Conservation (phyloP, 2,113 vertebrate species). For the Nerophis ophidion region DNA sequence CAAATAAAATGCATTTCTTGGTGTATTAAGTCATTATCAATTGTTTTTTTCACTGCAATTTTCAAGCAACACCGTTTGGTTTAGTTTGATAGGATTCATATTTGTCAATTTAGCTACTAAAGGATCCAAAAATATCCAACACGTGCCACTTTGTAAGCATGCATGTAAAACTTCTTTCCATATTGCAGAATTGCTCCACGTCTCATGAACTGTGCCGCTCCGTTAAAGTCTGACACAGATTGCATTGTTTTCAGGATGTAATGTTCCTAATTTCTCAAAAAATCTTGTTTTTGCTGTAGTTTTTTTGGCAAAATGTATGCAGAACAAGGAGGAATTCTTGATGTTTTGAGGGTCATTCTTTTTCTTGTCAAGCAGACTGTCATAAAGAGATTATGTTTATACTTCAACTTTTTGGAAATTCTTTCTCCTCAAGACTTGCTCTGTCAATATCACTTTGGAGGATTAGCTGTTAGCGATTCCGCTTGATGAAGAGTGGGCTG, state of each 20-base stretch:
- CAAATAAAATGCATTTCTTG: too few species aligned
- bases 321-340: constrained; percentile 25
- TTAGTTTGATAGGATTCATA: too few species aligned
- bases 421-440: constrained; percentile 19
- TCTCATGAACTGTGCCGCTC: not conserved
- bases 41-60: too few species aligned
- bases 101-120: too few species aligned
- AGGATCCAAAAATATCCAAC: too few species aligned
- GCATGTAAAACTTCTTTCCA: too few species aligned
- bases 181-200: too few species aligned
- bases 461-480: constrained; percentile 34
- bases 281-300: constrained; percentile 12
- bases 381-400: constrained; percentile 9
- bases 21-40: too few species aligned
- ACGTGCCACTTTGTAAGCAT: too few species aligned
- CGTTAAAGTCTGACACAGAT: not conserved
- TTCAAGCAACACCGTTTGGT: too few species aligned
- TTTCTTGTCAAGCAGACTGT: constrained; percentile 24
- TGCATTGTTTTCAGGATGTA: constrained; percentile 1
- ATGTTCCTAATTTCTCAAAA: not conserved
- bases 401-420: constrained; percentile 18
- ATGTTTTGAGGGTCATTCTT: constrained; percentile 37
- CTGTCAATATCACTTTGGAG: constrained; percentile 46
- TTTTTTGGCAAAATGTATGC: constrained; percentile 17
- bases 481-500: constrained; percentile 23